A percentile compares a stretch with the other conserved stretches of the same genome.
Evolutionary conservation across 2,888 invertebrate genomes (phyloP).

Genomic region (Seladonia tumulorum): DNA sequence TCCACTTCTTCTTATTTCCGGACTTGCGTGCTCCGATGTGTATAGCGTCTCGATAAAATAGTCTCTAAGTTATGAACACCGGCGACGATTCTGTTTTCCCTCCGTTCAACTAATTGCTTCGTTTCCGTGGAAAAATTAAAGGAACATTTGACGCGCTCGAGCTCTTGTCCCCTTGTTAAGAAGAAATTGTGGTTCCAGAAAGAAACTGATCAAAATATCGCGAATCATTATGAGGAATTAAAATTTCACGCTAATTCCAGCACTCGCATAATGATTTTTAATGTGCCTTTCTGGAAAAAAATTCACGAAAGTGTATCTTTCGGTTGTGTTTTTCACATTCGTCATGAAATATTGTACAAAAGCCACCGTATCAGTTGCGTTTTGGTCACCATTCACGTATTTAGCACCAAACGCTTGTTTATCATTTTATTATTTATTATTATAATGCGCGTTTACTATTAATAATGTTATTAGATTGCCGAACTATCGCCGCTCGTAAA

Average conservation of each 20-base stretch:
- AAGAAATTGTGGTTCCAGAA: neutral
- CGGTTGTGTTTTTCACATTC: neutral
- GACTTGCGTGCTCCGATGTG: slow-evolving; percentile 60
- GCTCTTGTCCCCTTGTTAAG: neutral
- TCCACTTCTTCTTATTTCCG: slow-evolving; percentile 70
- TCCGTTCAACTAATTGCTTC: neutral
- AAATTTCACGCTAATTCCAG: neutral
- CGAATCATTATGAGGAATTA: neutral
- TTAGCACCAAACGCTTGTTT: neutral
- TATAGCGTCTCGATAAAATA: slow-evolving; percentile 64
- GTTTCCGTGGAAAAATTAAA: neutral
- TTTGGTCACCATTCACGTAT: neutral
- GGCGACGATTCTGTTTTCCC: neutral
- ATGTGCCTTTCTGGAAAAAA: neutral
- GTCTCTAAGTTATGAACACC: slow-evolving; percentile 21
- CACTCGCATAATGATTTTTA: too few relatives aligned
- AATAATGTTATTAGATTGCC: neutral
- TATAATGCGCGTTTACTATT: neutral
- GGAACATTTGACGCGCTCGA: neutral
- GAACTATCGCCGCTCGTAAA: neutral
- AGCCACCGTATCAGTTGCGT: neutral
- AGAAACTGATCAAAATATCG: neutral
- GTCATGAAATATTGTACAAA: neutral
- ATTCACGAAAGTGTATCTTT: neutral
- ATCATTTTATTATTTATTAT: neutral